A percentile compares a stretch with the other conserved stretches of the same genome.
These are phyloP conservation scores for Pristionchus japonicus DNA, from an alignment of 2,888 invertebrate genomes.

Conservation along the genomic window DNA sequence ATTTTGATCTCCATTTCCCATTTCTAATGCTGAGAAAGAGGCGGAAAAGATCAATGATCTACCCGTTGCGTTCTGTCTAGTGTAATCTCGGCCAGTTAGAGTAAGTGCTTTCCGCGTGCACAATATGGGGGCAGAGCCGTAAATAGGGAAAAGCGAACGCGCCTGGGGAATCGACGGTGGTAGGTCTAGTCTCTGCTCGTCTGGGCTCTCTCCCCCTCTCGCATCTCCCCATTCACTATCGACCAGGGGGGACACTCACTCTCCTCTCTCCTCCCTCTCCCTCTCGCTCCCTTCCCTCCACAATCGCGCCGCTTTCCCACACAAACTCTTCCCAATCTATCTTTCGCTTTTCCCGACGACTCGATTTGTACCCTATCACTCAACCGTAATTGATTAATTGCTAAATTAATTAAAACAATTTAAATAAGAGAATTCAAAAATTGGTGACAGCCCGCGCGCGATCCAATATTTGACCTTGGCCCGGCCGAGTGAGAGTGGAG, in stretches of 20 bases:
- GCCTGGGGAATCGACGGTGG: not conserved
- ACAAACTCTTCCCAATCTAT: not conserved
- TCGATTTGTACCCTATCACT: no score
- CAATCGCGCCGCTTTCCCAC: not conserved
- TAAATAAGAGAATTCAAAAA: not conserved
- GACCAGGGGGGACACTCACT: constrained; percentile 32
- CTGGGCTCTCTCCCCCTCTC: not conserved
- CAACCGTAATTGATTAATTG: no score
- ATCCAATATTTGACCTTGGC: constrained; percentile 18
- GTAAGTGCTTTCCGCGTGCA: not conserved
- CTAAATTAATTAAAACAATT: no score
- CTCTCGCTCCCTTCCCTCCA: not conserved
- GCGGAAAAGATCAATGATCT: not conserved
- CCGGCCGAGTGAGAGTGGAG: not conserved
- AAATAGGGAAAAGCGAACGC: not conserved
- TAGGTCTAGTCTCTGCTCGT: not conserved
- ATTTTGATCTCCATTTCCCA: not conserved
- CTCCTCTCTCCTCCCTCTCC: constrained; percentile 1
- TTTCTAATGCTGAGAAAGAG: no score
- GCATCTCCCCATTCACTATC: constrained; percentile 26
- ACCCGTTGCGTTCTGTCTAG: not conserved
- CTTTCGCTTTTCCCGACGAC: not conserved
- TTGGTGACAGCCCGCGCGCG: constrained; percentile 25
- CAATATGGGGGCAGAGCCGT: not conserved
- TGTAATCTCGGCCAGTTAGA: not conserved